Evolutionary conservation across 2,888 invertebrate species (phyloP), one percentile per base, ranked within the genome.

Genomic region (Drosophila longiperda): DNA sequence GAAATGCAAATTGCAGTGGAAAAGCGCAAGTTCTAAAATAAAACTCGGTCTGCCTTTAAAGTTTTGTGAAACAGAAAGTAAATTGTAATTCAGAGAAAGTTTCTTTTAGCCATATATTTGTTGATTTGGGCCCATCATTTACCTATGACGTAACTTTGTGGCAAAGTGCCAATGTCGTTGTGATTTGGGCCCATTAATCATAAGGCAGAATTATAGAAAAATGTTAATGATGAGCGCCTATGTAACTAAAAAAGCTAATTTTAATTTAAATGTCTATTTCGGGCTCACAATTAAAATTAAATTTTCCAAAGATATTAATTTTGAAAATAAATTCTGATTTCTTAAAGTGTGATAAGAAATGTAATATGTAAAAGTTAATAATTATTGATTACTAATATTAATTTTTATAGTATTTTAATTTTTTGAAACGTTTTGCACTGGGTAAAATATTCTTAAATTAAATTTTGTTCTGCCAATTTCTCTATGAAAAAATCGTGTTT

Each of bases 51-150:
- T 54, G 63, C 38, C 66, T 75, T 63, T 82, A 72, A 72, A 75
- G 67, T 29, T 8, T 42, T 61, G 78, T 71, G 84, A 84, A 86
- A 85, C 85, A 80, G 85, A 86, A 86, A 86, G 85, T 86, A 86
- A 88, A 82, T 88, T 83, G 80, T 81, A 85, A 80, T 80, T 76
- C 83, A 64, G 88, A 76, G 88, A 86, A 86, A 86, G 85, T 86
- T 80, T 63, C 20, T 66, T 50, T 53, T 65, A 26, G 58, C 58
- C 48, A 33, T 33, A 15, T 48, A 62, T 49, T 60, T 29, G 54
- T 45, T 50, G 42, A 45, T 45, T 55, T n/a, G 12, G 26, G 26
- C 42, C 34, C 61, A 65, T 76, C 71, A 79, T 86, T 86, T 86
- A 71, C 45, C 59, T 76, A 86, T 83, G 82, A 69, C 79, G 82